A percentile compares a stretch with the other conserved stretches of the same genome.
These are phyloP conservation scores for Ochropleura plecta DNA, from an alignment of 2,888 invertebrate species.

Conservation along the genomic window DNA sequence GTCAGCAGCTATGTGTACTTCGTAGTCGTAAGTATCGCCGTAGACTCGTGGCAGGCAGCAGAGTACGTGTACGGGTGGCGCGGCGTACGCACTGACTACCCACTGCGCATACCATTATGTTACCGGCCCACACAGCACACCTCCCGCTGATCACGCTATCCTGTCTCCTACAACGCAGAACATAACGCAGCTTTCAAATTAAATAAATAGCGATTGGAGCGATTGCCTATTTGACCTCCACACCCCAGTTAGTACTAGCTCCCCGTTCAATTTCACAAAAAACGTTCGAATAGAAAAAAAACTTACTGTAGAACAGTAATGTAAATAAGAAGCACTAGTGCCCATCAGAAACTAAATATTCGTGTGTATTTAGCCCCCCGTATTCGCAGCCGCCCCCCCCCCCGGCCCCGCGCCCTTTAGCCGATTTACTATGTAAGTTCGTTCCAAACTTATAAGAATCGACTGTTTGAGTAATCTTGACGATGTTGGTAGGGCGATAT, in stretches of 20 bases:
- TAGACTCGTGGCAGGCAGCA: conserved; percentile 11
- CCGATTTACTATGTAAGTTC: neutral
- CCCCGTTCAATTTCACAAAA: too few species aligned
- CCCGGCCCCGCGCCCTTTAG: neutral
- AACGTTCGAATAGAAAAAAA: neutral
- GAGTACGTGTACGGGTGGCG: neutral
- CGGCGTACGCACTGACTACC: conserved; percentile 8
- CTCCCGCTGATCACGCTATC: neutral
- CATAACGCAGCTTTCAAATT: conserved; percentile 2
- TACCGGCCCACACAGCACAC: conserved; percentile 26
- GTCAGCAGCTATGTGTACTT: neutral
- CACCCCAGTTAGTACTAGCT: too few species aligned
- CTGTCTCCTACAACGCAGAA: conserved; percentile 5
- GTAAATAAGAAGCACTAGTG: too few species aligned
- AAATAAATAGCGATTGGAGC: neutral
- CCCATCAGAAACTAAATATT: too few species aligned
- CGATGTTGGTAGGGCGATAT: neutral
- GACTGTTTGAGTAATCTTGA: neutral
- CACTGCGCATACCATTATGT: conserved; percentile 14
- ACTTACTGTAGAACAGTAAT: neutral
- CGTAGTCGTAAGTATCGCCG: neutral
- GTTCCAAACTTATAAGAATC: neutral
- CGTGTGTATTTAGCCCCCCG: too few species aligned
- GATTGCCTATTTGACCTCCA: too few species aligned
- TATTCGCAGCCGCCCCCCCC: too few species aligned